Evolutionary conservation across 2,797 vertebrate species (phyloP).

Genomic region (Gephyroberyx darwinii): DNA sequence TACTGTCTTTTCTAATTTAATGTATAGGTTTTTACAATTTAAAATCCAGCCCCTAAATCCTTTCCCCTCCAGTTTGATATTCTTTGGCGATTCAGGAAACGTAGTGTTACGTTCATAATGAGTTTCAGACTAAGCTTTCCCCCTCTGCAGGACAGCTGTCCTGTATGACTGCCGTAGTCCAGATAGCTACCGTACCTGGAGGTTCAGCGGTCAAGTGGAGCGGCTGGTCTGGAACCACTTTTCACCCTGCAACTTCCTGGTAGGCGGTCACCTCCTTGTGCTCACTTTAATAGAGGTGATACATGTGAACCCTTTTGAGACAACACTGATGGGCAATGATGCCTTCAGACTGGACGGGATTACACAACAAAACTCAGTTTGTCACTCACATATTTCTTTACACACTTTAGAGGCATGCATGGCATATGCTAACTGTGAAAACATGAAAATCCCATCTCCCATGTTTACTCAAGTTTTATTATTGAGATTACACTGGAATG

Average conservation of each 20-base stretch:
- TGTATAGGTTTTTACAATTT: neutral
- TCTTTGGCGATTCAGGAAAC: neutral
- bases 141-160: conserved; percentile 84
- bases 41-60: neutral
- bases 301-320: neutral
- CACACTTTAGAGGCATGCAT: too few species aligned
- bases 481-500: too few species aligned
- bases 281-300: neutral
- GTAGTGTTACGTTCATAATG: neutral
- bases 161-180: conserved; percentile 95
- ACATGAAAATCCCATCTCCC: too few species aligned
- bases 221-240: conserved; percentile 95
- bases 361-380: too few species aligned
- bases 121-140: neutral
- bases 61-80: neutral
- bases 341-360: neutral
- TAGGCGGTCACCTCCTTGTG: conserved; percentile 51
- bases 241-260: conserved; percentile 94
- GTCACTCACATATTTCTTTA: too few species aligned
- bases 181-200: conserved; percentile 88
- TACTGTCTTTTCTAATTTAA: neutral
- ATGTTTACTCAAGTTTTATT: too few species aligned
- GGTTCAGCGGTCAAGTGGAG: conserved; percentile 96
- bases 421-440: too few species aligned
- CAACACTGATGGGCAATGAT: neutral